phyloP scores from a whole-genome alignment of 1,140 invertebrate species.

The Phortica variegata region DNA sequence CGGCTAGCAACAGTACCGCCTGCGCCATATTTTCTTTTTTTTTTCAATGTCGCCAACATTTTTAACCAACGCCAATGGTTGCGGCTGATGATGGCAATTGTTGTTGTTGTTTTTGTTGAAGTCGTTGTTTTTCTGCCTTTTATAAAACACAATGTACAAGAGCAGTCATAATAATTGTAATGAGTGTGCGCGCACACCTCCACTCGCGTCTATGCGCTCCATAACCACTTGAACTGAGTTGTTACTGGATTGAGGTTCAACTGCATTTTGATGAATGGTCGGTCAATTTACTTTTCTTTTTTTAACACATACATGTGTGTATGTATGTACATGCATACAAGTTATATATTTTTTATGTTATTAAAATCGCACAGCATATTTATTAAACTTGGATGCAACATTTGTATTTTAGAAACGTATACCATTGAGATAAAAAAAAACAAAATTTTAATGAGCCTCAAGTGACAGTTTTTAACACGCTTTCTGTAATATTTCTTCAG shows the following conservation, averaged over 20 bases:
- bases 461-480: too few species aligned
- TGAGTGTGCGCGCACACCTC: neutral
- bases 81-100: too few species aligned
- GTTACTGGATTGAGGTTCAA: too few species aligned
- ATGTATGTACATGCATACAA: neutral
- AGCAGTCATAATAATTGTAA: constrained; percentile 30
- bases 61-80: neutral
- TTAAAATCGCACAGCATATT: constrained; percentile 27
- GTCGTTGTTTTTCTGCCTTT: too few species aligned
- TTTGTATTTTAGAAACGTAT: constrained; percentile 31
- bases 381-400: too few species aligned
- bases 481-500: too few species aligned
- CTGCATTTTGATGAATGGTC: constrained; percentile 22
- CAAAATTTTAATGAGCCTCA: too few species aligned
- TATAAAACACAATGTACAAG: constrained; percentile 6
- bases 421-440: too few species aligned
- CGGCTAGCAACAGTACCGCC: too few species aligned
- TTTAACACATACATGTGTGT: constrained; percentile 4
- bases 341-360: too few species aligned
- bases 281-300: constrained; percentile 10
- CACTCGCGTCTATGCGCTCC: constrained; percentile 5
- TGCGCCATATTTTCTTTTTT: constrained; percentile 9
- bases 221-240: constrained; percentile 16
- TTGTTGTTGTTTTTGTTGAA: neutral
- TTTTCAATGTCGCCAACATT: constrained; percentile 33